These are phyloP conservation scores for Fregetta grallaria DNA, from an alignment of 2,113 vertebrate genomes.

Conservation along the genomic window DNA sequence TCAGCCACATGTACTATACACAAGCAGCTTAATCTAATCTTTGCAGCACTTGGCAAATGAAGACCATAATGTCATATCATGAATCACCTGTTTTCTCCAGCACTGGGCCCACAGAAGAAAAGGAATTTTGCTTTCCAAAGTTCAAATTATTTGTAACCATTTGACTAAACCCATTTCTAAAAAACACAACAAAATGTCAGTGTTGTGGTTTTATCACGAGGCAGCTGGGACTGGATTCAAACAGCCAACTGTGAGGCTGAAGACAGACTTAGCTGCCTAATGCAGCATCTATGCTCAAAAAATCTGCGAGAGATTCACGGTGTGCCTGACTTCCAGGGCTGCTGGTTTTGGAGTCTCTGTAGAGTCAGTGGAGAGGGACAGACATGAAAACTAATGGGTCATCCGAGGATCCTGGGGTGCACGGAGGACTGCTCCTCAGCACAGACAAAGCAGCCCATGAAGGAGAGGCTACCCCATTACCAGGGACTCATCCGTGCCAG, in stretches of 20 bases:
- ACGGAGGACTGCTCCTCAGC: not conserved
- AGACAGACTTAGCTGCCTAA: not conserved
- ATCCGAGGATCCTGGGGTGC: not conserved
- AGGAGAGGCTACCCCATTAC: not conserved
- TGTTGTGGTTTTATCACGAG: not conserved
- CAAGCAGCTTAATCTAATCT: slow-evolving; percentile 15
- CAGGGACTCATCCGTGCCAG: accelerated
- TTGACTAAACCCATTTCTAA: not conserved
- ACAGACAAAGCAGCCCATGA: not conserved
- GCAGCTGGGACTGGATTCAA: not conserved
- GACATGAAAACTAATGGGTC: not conserved
- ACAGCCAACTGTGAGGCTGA: not conserved
- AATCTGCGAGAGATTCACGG: not conserved
- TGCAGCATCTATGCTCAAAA: not conserved
- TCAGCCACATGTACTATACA: not conserved
- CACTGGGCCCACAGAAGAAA: not conserved
- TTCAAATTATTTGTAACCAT: not conserved
- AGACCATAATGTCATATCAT: not conserved
- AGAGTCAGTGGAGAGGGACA: not conserved
- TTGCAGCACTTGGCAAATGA: not conserved
- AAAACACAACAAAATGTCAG: not conserved
- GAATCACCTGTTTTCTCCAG: not conserved
- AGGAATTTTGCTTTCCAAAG: not conserved
- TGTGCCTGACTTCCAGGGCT: not conserved
- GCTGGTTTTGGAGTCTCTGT: not conserved